These are phyloP conservation scores for Napeogenes inachia DNA, from an alignment of 2,888 invertebrate genomes.

Conservation along the genomic window DNA sequence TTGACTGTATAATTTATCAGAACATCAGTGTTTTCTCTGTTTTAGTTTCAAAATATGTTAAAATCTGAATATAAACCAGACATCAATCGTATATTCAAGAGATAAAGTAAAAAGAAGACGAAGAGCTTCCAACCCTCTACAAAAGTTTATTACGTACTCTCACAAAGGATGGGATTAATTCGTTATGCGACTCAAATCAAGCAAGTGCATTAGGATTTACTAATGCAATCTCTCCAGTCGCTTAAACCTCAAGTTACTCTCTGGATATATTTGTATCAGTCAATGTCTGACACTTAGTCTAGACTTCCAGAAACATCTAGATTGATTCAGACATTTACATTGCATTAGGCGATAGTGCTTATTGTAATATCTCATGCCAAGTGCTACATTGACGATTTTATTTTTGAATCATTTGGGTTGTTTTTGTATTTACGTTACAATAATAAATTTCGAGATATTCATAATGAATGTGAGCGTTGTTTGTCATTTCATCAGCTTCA, in stretches of 20 bases:
- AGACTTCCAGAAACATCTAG: slow-evolving; percentile 40
- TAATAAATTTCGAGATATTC: no score
- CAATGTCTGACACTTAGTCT: slow-evolving; percentile 38
- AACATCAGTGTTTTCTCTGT: no score
- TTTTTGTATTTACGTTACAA: no score
- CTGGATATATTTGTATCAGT: slow-evolving; percentile 38
- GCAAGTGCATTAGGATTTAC: slow-evolving; percentile 32
- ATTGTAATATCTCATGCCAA: slow-evolving; percentile 10
- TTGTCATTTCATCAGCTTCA: background rate
- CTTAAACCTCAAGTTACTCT: slow-evolving; percentile 31
- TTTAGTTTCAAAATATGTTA: background rate
- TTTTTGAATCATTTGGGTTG: background rate
- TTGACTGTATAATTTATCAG: no score
- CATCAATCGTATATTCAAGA: background rate
- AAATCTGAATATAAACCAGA: background rate
- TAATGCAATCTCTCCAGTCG: slow-evolving; percentile 34
- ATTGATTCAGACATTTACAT: slow-evolving; percentile 60
- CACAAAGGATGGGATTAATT: slow-evolving; percentile 23
- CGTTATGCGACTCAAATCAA: slow-evolving; percentile 29
- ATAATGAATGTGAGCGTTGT: no score
- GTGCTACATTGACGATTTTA: slow-evolving; percentile 8
- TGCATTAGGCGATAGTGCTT: slow-evolving; percentile 29
- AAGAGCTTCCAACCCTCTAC: slow-evolving; percentile 1
- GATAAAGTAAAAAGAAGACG: slow-evolving; percentile 6
- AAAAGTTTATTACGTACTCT: slow-evolving; percentile 6